Evolutionary conservation across 1,140 invertebrate genomes (phyloP), one percentile per base, ranked within the genome.

Genomic region (Gyrodactylus salaris): DNA sequence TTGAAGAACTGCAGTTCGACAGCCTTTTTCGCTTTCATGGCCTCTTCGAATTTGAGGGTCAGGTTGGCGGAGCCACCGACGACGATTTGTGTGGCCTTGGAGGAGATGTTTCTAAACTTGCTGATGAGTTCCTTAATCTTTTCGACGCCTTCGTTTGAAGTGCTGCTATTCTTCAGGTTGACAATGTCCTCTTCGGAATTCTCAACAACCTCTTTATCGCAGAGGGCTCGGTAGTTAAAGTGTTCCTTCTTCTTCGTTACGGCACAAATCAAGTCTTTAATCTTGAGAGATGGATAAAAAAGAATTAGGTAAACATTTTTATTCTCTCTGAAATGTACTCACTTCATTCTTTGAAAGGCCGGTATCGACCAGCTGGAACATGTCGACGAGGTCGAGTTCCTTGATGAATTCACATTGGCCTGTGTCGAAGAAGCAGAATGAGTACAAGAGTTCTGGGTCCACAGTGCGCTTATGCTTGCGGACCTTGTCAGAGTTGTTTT

Each of bases 221-320:
- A 24, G 1, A 71, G 21, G 16, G 25, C 21, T 16, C 70, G 70
- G 26, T 71, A 71, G 16, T 24, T 23, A 24, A 2, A 75, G 75
- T 68, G 76, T 75, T 54, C 77, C 77, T 25, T 76, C 75, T 83
- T 85, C 75, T 85, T 85, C 1, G 84, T 84, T 22, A 84, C 78
- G 77, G 78, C 74, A 72, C n/a, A 73, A 69, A 74, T 71, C 25
- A 71, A 25, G 1, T 71, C 26, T n/a, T 25, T 71, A 2, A 71
- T 20, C 25, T 71, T n/a, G n/a, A 24, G 25, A 1, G 19, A 7
- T 25, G 70, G n/a, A 16, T 7, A 54, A 54, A 54, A 16, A 54
- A 54, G n/a, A 16, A 54, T 54, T 54, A 54, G 34, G 7, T 7
- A 16, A 7, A 54, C n/a, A 54, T 54, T 54, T 16, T 16, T 54